Evolutionary conservation across 2,797 vertebrate genomes (phyloP), one percentile per base, ranked within the genome.

Genomic region (Galago senegalensis): DNA sequence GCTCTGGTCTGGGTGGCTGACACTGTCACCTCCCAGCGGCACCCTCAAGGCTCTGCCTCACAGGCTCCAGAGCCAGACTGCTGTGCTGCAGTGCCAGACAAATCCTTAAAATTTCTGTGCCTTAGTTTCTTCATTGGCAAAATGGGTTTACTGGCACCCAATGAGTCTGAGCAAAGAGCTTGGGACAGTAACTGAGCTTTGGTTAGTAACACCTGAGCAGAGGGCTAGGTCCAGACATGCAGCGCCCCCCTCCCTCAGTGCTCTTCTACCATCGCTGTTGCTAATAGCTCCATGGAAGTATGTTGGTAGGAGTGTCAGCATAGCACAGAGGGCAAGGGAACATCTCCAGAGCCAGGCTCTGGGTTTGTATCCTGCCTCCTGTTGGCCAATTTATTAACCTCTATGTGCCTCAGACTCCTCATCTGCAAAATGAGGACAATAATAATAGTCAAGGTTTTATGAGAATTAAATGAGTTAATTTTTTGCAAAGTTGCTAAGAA

Each of bases 161-260:
- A 11, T 46, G 86, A 85, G 29, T 56, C 12, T 11, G 31, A 46
- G 63, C 49, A 4, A 9, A 23, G 75, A 53, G 63, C 49, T 76
- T 31, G 31, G 79, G 25, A 7, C 34, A 16, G 29, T 18, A n/a
- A 9, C 43, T 73, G 37, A 60, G 89, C 65, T 5, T 14, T 14
- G 31, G 37, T 27, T 25, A 58, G 17, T 58, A 16, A 53, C 49
- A 53, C 49, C 49, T n/a, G 61, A 61, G 63, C 63, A 21, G 3
- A 23, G 76, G 46, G 53, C 29, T 76, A 21, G 23, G 61, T 23
- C 1, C 9, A 8, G 72, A 31, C 4, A 1, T 49, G 31, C 2
- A 31, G 21, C 1, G 0, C 25, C 0, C 7, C 61, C 63, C 4
- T 69, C 80, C 2, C 0, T 1, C 1, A 37, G n/a, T 43, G 7